These are phyloP conservation scores for Philereme vetulata DNA, from an alignment of 2,888 invertebrate genomes.

Conservation along the genomic window DNA sequence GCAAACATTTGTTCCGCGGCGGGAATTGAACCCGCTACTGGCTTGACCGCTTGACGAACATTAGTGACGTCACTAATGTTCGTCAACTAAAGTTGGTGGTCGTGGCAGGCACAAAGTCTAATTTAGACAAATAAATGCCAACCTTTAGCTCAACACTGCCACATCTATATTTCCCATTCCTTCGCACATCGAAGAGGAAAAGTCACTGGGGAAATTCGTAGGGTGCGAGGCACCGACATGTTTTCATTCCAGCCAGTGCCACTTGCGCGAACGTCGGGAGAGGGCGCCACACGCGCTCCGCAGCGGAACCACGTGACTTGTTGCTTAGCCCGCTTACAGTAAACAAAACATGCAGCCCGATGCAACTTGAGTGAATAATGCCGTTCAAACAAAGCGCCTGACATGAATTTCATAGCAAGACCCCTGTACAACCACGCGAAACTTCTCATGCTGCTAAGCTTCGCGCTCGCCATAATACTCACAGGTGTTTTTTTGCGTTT, in stretches of 20 bases:
- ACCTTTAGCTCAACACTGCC: not conserved
- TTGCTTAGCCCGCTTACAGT: constrained; percentile 58
- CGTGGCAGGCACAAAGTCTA: not conserved
- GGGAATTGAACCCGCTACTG: too few species aligned
- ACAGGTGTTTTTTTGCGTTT: constrained; percentile 64
- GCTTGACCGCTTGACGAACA: too few species aligned
- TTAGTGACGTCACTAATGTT: too few species aligned
- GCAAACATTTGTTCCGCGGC: too few species aligned
- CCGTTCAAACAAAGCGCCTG: constrained; percentile 48
- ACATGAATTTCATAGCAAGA: constrained; percentile 75
- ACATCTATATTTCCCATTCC: constrained; percentile 27
- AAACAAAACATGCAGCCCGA: constrained; percentile 60
- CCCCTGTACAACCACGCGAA: constrained; percentile 71
- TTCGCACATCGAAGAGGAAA: constrained; percentile 74
- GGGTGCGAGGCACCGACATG: constrained; percentile 77
- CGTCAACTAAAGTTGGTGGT: too few species aligned
- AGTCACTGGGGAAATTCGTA: constrained; percentile 79
- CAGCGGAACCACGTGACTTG: constrained; percentile 70
- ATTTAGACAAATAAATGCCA: not conserved
- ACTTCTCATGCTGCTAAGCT: constrained; percentile 68
- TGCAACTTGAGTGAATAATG: constrained; percentile 54
- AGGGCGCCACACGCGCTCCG: constrained; percentile 72
- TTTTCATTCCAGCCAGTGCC: constrained; percentile 76
- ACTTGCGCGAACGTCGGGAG: constrained; percentile 76
- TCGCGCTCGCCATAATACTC: constrained; percentile 62